Conservation (phyloP, 2,888 invertebrate genomes). For the Synanthedon vespiformis region DNA sequence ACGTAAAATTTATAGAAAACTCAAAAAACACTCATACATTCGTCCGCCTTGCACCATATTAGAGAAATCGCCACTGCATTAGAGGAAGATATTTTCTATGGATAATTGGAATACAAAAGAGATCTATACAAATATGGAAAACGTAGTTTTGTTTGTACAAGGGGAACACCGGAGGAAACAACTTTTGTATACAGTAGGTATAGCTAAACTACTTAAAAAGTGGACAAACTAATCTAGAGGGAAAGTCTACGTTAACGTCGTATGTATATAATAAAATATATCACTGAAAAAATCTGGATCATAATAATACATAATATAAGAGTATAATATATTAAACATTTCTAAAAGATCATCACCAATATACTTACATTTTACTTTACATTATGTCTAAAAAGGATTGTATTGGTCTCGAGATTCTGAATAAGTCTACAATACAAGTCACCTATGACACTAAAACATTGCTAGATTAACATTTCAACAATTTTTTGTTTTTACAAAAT, state of each 20-base stretch:
- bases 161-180: too few species aligned
- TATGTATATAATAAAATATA: constrained; percentile 33
- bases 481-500: constrained; percentile 62
- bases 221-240: constrained; percentile 38
- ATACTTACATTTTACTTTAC: too few species aligned
- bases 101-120: too few species aligned
- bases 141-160: too few species aligned
- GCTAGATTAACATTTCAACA: constrained; percentile 42
- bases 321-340: constrained; percentile 44
- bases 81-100: too few species aligned
- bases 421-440: constrained; percentile 33
- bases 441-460: constrained; percentile 32
- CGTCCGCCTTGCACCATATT: too few species aligned
- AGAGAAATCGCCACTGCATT: too few species aligned
- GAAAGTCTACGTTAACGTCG: constrained; percentile 54
- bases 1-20: too few species aligned
- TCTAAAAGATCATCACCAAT: constrained; percentile 54
- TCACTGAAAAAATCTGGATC: constrained; percentile 46
- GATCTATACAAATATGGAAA: too few species aligned
- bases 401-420: constrained; percentile 66
- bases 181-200: neutral
- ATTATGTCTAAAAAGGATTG: constrained; percentile 52
- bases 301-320: constrained; percentile 27
- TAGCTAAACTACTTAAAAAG: neutral
- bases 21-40: too few species aligned